These are phyloP conservation scores for Labia minor DNA, from an alignment of 2,888 invertebrate genomes.

Conservation along the genomic window DNA sequence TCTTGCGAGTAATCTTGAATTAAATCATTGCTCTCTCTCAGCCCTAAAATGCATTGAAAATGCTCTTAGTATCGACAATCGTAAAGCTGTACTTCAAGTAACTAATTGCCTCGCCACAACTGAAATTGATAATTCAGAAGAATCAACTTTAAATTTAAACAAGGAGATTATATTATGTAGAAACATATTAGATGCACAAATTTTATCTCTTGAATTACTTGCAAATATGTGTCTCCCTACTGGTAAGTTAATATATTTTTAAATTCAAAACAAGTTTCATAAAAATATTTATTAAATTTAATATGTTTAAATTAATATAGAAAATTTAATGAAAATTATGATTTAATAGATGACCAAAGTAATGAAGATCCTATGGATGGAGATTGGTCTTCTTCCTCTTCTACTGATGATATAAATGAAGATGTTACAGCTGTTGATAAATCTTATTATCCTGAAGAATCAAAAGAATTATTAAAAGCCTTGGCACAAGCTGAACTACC, in stretches of 20 bases:
- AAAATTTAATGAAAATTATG: neutral
- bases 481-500: constrained; percentile 48
- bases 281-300: no score
- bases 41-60: neutral
- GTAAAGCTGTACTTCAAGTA: constrained; percentile 40
- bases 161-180: neutral
- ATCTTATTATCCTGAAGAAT: constrained; percentile 39
- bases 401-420: constrained; percentile 26
- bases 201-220: constrained; percentile 56
- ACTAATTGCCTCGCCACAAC: constrained; percentile 31
- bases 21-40: neutral
- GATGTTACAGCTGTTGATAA: constrained; percentile 33
- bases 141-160: neutral
- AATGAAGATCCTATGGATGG: neutral
- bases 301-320: neutral
- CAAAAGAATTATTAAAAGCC: constrained; percentile 49
- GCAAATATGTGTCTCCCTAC: constrained; percentile 59
- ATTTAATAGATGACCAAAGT: constrained; percentile 33
- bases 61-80: constrained; percentile 45
- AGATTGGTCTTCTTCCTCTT: neutral
- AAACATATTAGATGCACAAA: constrained; percentile 54
- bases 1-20: neutral
- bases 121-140: neutral
- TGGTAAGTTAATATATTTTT: no score
- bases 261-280: no score